Evolutionary conservation across 1,140 invertebrate genomes (phyloP).

Genomic region (Globodera ellingtonae): DNA sequence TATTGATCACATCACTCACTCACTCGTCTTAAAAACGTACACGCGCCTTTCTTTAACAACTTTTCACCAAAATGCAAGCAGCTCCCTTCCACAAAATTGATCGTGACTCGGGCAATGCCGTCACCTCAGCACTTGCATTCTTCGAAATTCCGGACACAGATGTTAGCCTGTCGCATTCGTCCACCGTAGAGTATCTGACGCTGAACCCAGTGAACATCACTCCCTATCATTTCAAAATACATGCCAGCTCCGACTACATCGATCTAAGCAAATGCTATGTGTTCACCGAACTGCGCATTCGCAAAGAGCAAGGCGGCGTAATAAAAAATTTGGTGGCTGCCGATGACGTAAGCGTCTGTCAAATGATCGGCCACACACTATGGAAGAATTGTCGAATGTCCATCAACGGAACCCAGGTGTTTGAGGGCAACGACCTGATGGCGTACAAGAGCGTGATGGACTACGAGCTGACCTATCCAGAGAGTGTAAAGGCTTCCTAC

Average conservation of each 20-base stretch:
- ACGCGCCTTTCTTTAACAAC: too few species aligned
- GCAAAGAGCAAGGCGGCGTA: constrained; percentile 11
- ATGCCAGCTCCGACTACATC: constrained; percentile 7
- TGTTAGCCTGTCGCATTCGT: constrained; percentile 3
- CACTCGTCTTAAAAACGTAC: too few species aligned
- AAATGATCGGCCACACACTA: constrained; percentile 17
- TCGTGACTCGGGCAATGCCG: constrained; percentile 7
- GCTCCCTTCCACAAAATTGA: constrained; percentile 15
- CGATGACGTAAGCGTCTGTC: constrained; percentile 6
- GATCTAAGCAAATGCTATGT: constrained; percentile 19
- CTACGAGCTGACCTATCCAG: constrained; percentile 17
- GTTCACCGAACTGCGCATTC: constrained; percentile 10
- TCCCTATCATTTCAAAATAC: constrained; percentile 27
- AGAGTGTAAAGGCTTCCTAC: constrained; percentile 16
- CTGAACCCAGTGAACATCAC: constrained; percentile 13
- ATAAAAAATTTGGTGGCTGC: not conserved
- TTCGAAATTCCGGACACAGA: constrained; percentile 22
- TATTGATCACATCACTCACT: not conserved
- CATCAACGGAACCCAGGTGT: constrained; percentile 15
- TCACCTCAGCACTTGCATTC: constrained; percentile 6
- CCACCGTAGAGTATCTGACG: constrained; percentile 2
- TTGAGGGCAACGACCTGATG: constrained; percentile 14
- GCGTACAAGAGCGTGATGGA: constrained; percentile 22
- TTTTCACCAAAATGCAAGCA: not conserved
- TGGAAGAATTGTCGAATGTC: constrained; percentile 20